Evolutionary conservation across 2,888 invertebrate species (phyloP).

Genomic region (Molorchus minor): DNA sequence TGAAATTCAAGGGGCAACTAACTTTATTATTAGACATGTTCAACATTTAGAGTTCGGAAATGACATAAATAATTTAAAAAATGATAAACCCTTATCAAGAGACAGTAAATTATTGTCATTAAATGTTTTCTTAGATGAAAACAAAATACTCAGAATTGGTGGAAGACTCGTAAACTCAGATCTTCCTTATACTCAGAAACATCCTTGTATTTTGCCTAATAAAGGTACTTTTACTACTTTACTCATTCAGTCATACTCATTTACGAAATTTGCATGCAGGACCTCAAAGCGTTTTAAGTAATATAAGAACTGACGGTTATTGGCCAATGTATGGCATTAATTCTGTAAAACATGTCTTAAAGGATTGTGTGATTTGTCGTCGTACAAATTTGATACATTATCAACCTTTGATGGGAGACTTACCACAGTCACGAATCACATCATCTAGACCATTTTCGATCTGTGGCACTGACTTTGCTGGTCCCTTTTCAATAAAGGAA

Average conservation of each 20-base stretch:
- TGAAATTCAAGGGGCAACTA: neutral
- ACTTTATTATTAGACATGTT: neutral
- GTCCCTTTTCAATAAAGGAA: constrained; percentile 30
- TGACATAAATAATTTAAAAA: neutral
- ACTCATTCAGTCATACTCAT: constrained; percentile 14
- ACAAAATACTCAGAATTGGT: neutral
- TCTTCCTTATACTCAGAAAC: neutral
- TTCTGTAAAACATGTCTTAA: constrained; percentile 13
- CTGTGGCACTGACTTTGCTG: constrained; percentile 29
- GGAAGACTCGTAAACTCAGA: constrained; percentile 1
- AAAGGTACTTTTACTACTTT: constrained; percentile 1
- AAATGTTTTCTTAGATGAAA: neutral
- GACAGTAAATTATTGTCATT: constrained; percentile 1
- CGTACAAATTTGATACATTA: constrained; percentile 9
- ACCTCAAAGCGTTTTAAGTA: constrained; percentile 9
- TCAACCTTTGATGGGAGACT: constrained; percentile 25
- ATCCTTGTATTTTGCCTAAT: neutral
- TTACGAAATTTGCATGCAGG: constrained; percentile 15
- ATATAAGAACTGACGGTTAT: constrained; percentile 8
- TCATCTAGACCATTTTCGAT: constrained; percentile 28
- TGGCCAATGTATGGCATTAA: constrained; percentile 19
- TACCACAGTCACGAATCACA: constrained; percentile 20
- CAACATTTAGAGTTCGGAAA: neutral
- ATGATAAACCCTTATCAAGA: neutral
- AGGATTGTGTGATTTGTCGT: constrained; percentile 24